Conservation (phyloP, 2,113 vertebrate genomes). For the Egretta garzetta region DNA sequence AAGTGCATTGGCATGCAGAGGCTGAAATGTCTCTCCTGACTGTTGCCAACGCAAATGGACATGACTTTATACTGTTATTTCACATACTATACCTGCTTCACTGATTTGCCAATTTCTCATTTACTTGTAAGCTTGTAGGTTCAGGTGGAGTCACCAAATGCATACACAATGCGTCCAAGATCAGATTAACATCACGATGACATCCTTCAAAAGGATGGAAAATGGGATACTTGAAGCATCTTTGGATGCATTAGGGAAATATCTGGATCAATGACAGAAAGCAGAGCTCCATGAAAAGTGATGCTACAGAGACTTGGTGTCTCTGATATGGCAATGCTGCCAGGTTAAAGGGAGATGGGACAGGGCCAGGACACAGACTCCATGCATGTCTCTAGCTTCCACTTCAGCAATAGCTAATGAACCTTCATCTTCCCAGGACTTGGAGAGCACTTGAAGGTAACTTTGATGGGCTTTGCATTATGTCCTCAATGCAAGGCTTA, state of each 20-base stretch:
- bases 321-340: accelerated
- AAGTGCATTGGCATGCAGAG: background rate
- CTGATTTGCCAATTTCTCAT: background rate
- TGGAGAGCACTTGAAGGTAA: background rate
- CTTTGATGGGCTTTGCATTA: background rate
- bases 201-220: background rate
- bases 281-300: background rate
- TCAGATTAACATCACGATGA: background rate
- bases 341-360: background rate
- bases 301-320: background rate
- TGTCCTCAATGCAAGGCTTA: background rate
- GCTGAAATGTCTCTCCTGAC: background rate
- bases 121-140: background rate
- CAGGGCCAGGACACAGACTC: background rate
- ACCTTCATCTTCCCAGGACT: background rate
- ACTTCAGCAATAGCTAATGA: background rate
- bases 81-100: background rate
- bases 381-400: background rate
- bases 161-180: background rate
- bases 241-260: background rate
- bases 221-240: background rate
- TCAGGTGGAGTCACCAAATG: background rate
- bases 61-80: background rate
- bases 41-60: background rate
- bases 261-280: background rate